These are phyloP conservation scores for Trididemnum clinides DNA, from an alignment of 23 tunicate genomes.

Conservation along the genomic window DNA sequence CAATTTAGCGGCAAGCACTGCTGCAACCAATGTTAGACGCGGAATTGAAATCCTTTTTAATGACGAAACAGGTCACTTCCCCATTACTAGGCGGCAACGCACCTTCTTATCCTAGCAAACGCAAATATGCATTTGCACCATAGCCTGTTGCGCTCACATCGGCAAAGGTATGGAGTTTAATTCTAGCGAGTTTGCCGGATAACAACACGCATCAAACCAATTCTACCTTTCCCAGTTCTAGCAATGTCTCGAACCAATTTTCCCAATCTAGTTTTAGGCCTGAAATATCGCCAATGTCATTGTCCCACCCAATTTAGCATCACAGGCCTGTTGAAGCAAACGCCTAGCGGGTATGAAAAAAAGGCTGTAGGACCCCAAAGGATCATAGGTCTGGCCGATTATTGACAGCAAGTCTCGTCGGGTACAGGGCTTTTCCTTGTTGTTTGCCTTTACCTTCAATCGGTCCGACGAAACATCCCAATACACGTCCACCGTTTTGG, in stretches of 20 bases:
- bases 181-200: background rate
- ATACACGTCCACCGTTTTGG: background rate
- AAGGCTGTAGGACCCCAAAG: background rate
- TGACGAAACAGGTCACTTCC: background rate
- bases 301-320: background rate
- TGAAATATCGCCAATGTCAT: background rate
- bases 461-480: slow-evolving; percentile 3
- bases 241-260: background rate
- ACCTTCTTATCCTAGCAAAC: background rate
- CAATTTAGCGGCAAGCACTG: slow-evolving; percentile 14
- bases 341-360: background rate
- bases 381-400: slow-evolving; percentile 14
- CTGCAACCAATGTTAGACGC: background rate
- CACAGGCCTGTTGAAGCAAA: slow-evolving; percentile 11
- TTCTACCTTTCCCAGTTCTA: background rate
- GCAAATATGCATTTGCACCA: slow-evolving; percentile 4
- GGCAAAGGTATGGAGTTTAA: slow-evolving; percentile 2
- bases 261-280: slow-evolving; percentile 8
- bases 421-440: background rate
- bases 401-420: background rate
- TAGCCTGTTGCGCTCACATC: slow-evolving; percentile 9
- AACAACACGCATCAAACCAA: background rate
- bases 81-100: background rate
- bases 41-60: background rate
- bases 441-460: background rate